These are phyloP conservation scores for Scotopteryx bipunctaria DNA, from an alignment of 2,888 invertebrate species.

Conservation along the genomic window DNA sequence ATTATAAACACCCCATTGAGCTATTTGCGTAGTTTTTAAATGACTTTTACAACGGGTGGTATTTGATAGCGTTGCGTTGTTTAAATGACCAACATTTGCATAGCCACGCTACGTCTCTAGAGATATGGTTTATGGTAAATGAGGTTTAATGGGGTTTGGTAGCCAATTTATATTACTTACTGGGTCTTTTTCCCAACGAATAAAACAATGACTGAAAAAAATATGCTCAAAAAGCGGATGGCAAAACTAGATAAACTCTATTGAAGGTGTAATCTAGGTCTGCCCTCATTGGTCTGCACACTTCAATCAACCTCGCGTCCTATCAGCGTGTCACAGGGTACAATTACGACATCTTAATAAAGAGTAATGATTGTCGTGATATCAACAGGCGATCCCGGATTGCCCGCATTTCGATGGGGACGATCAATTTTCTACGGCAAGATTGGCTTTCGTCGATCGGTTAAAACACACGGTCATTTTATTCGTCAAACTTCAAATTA, in stretches of 20 bases:
- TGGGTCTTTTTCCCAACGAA: not conserved
- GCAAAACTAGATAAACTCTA: no score
- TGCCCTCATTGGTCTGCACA: not conserved
- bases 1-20: constrained; percentile 55
- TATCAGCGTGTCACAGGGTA: constrained; percentile 25
- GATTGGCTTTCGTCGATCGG: constrained; percentile 62
- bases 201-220: no score
- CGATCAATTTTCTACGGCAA: constrained; percentile 67
- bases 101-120: constrained; percentile 31
- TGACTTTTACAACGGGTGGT: constrained; percentile 26
- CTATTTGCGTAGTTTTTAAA: constrained; percentile 45
- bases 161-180: not conserved
- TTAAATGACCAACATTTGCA: constrained; percentile 39
- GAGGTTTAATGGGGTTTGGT: constrained; percentile 6
- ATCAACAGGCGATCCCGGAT: constrained; percentile 51
- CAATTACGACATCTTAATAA: constrained; percentile 35
- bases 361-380: constrained; percentile 46
- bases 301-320: constrained; percentile 6
- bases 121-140: constrained; percentile 24
- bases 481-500: not conserved
- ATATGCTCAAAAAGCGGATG: not conserved
- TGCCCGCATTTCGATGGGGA: constrained; percentile 62
- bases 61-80: constrained; percentile 38
- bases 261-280: no score
- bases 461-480: constrained; percentile 45